Percentiles rank a stretch among this genome's conserved stretches.
These are phyloP conservation scores for Callimorpha dominula DNA, from an alignment of 2,888 invertebrate species.

Conservation along the genomic window DNA sequence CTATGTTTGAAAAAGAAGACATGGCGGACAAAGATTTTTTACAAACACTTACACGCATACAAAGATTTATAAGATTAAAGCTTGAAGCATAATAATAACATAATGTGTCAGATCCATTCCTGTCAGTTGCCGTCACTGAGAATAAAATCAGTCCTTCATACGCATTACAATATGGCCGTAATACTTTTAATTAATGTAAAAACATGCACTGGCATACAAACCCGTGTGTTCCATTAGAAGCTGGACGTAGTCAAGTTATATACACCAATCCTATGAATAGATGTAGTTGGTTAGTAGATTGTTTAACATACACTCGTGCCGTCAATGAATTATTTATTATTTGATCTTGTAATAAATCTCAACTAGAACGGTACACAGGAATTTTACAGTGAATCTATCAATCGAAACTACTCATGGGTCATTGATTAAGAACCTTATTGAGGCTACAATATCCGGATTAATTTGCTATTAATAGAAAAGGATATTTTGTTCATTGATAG, in stretches of 20 bases:
- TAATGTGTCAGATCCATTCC: not conserved
- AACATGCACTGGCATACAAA: slow-evolving; percentile 21
- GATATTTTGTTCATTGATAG: not conserved
- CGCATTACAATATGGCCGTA: slow-evolving; percentile 7
- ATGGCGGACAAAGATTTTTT: not conserved
- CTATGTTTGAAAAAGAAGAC: not conserved
- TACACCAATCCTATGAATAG: slow-evolving; percentile 56
- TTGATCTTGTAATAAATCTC: slow-evolving; percentile 56
- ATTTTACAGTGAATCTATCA: slow-evolving; percentile 29
- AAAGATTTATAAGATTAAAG: not conserved
- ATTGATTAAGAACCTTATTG: not conserved
- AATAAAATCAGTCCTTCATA: not conserved
- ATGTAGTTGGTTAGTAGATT: slow-evolving; percentile 47
- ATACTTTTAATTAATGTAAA: slow-evolving; percentile 13
- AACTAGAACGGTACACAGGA: slow-evolving; percentile 37
- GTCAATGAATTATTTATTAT: slow-evolving; percentile 67
- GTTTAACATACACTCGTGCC: slow-evolving; percentile 48
- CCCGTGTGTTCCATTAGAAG: slow-evolving; percentile 13
- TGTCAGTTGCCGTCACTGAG: not conserved
- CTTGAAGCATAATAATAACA: not conserved
- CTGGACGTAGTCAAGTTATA: slow-evolving; percentile 8
- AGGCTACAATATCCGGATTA: not conserved
- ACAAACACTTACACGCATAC: not conserved
- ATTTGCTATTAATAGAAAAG: no score
- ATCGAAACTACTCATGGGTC: not conserved